These are phyloP conservation scores for Heliothis virescens DNA, from an alignment of 1,140 invertebrate genomes.

Conservation along the genomic window DNA sequence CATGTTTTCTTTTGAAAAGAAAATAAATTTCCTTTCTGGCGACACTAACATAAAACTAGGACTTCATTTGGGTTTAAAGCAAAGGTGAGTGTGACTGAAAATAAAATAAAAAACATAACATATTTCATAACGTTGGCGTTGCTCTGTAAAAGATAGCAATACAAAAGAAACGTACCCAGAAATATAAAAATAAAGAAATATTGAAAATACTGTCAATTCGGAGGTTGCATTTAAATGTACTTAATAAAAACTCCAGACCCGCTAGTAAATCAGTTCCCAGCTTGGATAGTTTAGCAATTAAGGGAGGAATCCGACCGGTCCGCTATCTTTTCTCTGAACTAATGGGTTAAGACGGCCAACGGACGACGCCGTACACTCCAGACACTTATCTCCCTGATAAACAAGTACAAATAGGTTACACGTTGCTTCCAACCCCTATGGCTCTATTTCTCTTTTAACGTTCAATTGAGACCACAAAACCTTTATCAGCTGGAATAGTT, in stretches of 20 bases:
- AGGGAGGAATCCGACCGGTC: conserved; percentile 66
- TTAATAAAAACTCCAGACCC: too few relatives aligned
- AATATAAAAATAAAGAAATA: too few relatives aligned
- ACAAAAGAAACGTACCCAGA: too few relatives aligned
- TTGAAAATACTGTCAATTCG: too few relatives aligned
- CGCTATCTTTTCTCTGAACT: conserved; percentile 75
- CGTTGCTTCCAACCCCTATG: conserved; percentile 69
- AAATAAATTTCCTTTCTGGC: conserved; percentile 18
- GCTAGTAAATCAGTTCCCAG: conserved; percentile 68
- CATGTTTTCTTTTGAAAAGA: conserved; percentile 39
- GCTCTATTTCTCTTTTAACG: conserved; percentile 73
- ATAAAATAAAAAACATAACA: not conserved
- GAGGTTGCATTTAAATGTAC: too few relatives aligned
- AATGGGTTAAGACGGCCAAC: conserved; percentile 71
- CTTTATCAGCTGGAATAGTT: conserved; percentile 70
- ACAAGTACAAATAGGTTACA: conserved; percentile 81
- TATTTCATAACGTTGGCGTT: not conserved
- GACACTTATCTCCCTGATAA: conserved; percentile 78
- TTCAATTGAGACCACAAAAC: conserved; percentile 73
- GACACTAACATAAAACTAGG: not conserved
- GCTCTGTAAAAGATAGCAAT: too few relatives aligned
- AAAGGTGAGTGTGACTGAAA: not conserved
- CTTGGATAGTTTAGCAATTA: conserved; percentile 75
- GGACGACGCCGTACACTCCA: conserved; percentile 67
- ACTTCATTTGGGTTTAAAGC: conserved; percentile 7